These are phyloP conservation scores for Campoplex nolae DNA, from an alignment of 2,888 invertebrate genomes.

Conservation along the genomic window DNA sequence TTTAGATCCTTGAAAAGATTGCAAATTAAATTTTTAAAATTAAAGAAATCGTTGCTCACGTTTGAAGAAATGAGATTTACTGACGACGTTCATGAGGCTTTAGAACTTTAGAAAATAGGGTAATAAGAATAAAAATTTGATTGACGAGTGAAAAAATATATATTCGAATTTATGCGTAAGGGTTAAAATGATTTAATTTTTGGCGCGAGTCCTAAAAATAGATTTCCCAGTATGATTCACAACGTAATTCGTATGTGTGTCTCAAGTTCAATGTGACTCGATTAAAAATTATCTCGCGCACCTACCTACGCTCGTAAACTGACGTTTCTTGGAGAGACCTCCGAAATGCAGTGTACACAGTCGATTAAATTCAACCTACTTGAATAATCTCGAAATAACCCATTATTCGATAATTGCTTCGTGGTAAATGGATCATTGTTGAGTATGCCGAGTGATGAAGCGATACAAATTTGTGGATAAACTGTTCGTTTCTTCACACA, in stretches of 20 bases:
- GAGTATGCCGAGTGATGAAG: conserved; percentile 8
- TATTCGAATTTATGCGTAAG: background rate
- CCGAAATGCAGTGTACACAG: conserved; percentile 58
- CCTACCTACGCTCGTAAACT: conserved; percentile 25
- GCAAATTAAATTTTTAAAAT: no score
- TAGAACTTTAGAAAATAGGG: no score
- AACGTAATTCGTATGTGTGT: background rate
- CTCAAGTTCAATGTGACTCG: conserved; percentile 54
- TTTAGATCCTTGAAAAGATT: no score
- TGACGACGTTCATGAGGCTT: no score
- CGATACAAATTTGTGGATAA: conserved; percentile 25
- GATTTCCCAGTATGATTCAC: background rate
- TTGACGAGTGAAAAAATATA: background rate
- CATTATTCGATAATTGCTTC: conserved; percentile 73
- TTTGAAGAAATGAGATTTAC: no score
- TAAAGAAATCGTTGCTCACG: no score
- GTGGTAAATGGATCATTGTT: conserved; percentile 65
- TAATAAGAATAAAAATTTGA: background rate
- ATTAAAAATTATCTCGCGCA: conserved; percentile 18
- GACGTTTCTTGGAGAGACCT: background rate
- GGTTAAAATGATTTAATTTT: background rate
- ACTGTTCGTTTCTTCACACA: conserved; percentile 12
- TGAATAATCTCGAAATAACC: conserved; percentile 61
- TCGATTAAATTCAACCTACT: conserved; percentile 70
- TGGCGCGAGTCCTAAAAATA: conserved; percentile 8